These are phyloP conservation scores for Palythoa caribaeorum DNA, from an alignment of 92 coral and sea anemone genomes.

Conservation along the genomic window DNA sequence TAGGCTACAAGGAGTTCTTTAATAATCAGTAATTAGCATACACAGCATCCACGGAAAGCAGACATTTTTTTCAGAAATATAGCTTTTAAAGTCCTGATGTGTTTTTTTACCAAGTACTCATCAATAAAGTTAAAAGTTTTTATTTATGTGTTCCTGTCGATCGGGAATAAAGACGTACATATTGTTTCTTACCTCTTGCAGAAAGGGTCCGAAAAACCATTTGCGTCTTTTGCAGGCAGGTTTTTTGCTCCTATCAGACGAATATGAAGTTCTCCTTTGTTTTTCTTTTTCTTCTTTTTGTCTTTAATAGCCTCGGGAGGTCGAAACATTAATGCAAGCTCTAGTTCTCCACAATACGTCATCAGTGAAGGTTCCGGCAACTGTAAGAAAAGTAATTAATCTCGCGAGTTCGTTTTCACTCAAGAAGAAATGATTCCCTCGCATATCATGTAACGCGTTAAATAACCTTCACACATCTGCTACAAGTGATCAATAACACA, in stretches of 20 bases:
- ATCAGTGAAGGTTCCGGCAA: conserved; percentile 86
- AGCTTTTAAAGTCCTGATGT: background rate
- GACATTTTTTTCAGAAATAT: too few species aligned
- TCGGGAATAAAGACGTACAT: too few species aligned
- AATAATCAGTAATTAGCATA: too few species aligned
- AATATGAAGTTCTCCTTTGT: conserved; percentile 83
- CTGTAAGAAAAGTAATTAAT: conserved; percentile 32
- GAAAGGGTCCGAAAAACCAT: conserved; percentile 98
- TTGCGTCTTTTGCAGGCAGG: conserved; percentile 93
- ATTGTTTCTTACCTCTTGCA: conserved; percentile 78
- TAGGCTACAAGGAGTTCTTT: too few species aligned
- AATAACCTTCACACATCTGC: background rate
- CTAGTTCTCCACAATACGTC: conserved; percentile 93
- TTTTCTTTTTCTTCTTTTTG: conserved; percentile 86
- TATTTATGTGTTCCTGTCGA: too few species aligned
- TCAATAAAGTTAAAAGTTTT: too few species aligned
- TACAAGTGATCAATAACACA: too few species aligned
- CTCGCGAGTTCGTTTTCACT: background rate
- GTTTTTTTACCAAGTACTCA: background rate
- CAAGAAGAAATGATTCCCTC: background rate
- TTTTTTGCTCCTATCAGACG: conserved; percentile 84
- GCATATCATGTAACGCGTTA: background rate
- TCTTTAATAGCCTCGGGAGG: conserved; percentile 70
- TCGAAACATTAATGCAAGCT: conserved; percentile 80
- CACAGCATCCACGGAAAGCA: too few species aligned